phyloP scores from a whole-genome alignment of 64 coral and sea anemone genomes.

The Actinia tenebrosa region DNA sequence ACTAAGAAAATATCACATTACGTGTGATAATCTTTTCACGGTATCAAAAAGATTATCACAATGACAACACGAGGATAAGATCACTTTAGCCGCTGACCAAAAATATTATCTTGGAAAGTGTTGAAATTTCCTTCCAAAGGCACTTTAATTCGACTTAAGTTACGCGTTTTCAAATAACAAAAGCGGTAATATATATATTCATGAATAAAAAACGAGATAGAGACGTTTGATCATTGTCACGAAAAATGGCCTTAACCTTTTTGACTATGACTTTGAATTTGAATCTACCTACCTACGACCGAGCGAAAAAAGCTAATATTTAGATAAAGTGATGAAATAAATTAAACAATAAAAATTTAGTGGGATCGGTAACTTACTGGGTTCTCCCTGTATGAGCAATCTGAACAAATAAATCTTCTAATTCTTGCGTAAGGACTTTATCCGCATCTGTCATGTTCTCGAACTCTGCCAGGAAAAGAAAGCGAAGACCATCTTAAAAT shows the following conservation, averaged over 20 bases:
- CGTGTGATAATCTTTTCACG: too few species aligned
- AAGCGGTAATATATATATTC: neutral
- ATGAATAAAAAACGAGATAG: neutral
- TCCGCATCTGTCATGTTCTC: slow-evolving; percentile 89
- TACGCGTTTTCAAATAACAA: neutral
- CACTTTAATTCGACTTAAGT: neutral
- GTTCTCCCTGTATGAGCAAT: slow-evolving; percentile 94
- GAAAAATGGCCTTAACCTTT: neutral
- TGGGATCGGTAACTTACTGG: slow-evolving; percentile 47
- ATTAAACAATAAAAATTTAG: neutral
- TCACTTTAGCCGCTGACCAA: neutral
- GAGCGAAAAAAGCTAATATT: neutral
- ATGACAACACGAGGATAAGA: neutral
- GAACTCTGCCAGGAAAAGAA: slow-evolving; percentile 77
- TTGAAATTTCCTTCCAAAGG: neutral
- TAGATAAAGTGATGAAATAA: neutral
- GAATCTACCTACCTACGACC: neutral
- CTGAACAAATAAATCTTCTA: slow-evolving; percentile 78
- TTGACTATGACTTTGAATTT: neutral
- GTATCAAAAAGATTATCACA: neutral
- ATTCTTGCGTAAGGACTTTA: slow-evolving; percentile 80
- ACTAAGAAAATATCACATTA: neutral
- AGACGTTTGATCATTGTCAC: neutral
- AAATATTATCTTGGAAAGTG: neutral
- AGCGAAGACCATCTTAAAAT: slow-evolving; percentile 10